Evolutionary conservation across 2,888 invertebrate genomes (phyloP), one percentile per base, ranked within the genome.

Genomic region (Dryobotodes eremita): DNA sequence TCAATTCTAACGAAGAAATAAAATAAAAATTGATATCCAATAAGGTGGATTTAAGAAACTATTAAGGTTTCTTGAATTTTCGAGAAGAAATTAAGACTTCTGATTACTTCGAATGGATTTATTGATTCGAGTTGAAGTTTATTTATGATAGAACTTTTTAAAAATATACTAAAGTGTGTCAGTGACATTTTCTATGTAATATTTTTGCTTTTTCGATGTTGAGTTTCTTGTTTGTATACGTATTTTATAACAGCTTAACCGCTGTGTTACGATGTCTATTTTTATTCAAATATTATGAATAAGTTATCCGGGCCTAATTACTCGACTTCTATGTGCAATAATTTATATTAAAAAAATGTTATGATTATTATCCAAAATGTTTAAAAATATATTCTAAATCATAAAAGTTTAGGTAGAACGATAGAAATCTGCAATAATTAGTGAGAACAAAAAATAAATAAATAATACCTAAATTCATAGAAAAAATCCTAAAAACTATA

Each of bases 271-370:
- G 74, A 81, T 80, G 71, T 86, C 50, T 72, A 59, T 76, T 65
- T 84, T 85, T 79, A 86, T 88, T 77, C 26, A 64, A 59, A 61
- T 80, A 55, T 75, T 80, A n/a, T 77, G 6, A 62, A 59, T 62
- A 79, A 71, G 55, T 75, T 80, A 62, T 66, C 36, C 66, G 66
- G 86, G 89, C 89, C 89, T 88, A 88, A 81, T 64, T 48, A 36
- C 57, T 78, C 42, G 11, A 71, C 31, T 66, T 59, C 10, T 69
- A 46, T 62, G 73, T 81, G 77, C 78, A 86, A 88, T 78, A 31
- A 62, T 68, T 66, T 71, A 23, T 42, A 62, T 72, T 42, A 23
- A 42, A 59, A 62, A 70, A 71, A 13, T 71, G 57, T 64, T 86
- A 65, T 46, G 66, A 59, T n/a, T 73, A 83, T 59, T 73, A 83